Evolutionary conservation across 2,888 invertebrate species (phyloP), one percentile per base, ranked within the genome.

Genomic region (Ethmia dodecea): DNA sequence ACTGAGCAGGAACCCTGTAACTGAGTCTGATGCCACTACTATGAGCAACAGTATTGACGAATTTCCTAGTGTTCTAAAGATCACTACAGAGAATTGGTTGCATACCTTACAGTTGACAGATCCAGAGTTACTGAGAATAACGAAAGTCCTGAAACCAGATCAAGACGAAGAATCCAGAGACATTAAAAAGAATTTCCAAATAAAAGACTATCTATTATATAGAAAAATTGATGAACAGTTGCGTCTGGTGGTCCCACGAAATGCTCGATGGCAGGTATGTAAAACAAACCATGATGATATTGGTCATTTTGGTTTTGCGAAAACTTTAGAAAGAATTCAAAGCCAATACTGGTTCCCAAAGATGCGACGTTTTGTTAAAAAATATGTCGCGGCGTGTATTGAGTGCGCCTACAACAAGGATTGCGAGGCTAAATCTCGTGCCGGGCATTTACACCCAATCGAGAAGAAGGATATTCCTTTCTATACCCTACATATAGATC

Each of bases 401-500:
- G 45, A 63, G 2, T 80, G 75, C 38, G 44, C 42, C 1, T 43
- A 63, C 28, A 48, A 56, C 13, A 74, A 76, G 40, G 38, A 47
- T 3, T 33, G 35, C 8, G 28, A 43, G 10, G 55, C 55, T 9
- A 31, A 25, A 6, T 28, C 25, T 12, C 38, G 57, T 37, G 27
- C 13, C 9, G 73, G 73, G 5, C 43, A 47, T 11, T 38, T 78
- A n/a, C 56, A 74, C 32, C 63, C 71, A 0, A 77, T 78, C 13
- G 53, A 57, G n/a, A 76, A 77, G 36, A 46, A 57, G 5, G 37
- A 50, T 0, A 46, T 53, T 5, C 75, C 74, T 0, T 69, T 83
- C 22, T 57, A 74, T 31, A 72, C 66, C 0, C 16, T 78, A 9
- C 73, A 78, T 38, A 32, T 78, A 0, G 76, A 79, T 43, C 75